Percentiles rank a stretch among this genome's conserved stretches.
Conservation (phyloP, 2,113 vertebrate species). For the Haemorhous mexicanus region DNA sequence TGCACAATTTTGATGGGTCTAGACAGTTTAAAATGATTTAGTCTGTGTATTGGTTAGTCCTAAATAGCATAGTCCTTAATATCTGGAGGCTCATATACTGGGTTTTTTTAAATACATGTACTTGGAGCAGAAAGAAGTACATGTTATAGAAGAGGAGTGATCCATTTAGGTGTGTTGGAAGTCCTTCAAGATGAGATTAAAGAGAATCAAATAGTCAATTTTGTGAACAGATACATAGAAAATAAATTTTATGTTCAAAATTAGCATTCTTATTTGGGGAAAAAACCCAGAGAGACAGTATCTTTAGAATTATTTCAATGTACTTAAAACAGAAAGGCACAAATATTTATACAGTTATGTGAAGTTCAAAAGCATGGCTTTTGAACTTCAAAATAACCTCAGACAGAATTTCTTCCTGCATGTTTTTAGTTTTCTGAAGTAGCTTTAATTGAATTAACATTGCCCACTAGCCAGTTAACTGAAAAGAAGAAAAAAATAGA, state of each 20-base stretch:
- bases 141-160: not conserved
- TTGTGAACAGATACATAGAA: not conserved
- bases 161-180: not conserved
- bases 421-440: not conserved
- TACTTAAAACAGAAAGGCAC: not conserved
- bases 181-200: not conserved
- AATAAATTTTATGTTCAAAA: not conserved
- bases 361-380: not conserved
- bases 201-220: not conserved
- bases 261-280: not conserved
- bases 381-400: too few relatives aligned
- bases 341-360: not conserved
- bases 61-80: not conserved
- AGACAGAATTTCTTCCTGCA: not conserved
- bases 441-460: not conserved
- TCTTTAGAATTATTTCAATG: not conserved
- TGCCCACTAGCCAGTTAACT: not conserved
- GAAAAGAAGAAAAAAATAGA: not conserved
- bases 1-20: not conserved
- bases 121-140: not conserved
- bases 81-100: not conserved
- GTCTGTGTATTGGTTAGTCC: not conserved
- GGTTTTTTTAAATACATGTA: not conserved
- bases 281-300: not conserved
- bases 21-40: not conserved